Base-by-base conservation (phyloP, 2,888 invertebrate species). In the Drosophila macrospina region DNA sequence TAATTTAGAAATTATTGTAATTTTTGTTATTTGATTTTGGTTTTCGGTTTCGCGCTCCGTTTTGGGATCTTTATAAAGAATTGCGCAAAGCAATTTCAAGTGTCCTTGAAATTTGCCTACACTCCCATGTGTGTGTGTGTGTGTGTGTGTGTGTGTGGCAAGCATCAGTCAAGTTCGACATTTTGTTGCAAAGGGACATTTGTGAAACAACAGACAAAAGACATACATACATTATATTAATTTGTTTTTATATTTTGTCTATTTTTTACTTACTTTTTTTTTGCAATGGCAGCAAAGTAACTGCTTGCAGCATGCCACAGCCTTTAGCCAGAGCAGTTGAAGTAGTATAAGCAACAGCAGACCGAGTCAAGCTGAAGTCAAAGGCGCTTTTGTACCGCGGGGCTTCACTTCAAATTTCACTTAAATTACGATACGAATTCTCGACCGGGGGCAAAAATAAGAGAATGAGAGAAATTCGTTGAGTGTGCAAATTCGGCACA, bases 391-490 rank as follows among this genome's bases (percentile, higher is more conserved):
- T 30, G 5, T 24, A 28, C 30, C 45, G 67, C 51, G 41, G 28
- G 44, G 26, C 54, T 37, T 24, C 32, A 28, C n/a, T 20, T 52
- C 42, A 57, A 66, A 79, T 82, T 85, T 79, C 57, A 74, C 79
- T 81, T 81, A 74, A 85, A 74, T 77, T 72, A 67, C 80, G 60
- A 78, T 81, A 67, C 67, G 83, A 64, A 64, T 82, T 51, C 60
- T 56, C 52, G 20, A 37, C 42, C 41, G 16, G 20, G 30, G 55
- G 32, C 5, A 36, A 57, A 59, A 71, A 60, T 13, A 20, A 8
- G 10, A 36, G 34, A 24, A 8, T 10, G 24, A 36, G 34, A 41
- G 39, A 41, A 30, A 60, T 67, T 67, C 50, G 74, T 72, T 45
- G 65, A 78, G 66, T 50, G 47, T 68, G 74, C 73, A 64, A 72